Base-by-base conservation (phyloP, 2,888 invertebrate genomes). In the Acanthococcus lagerstroemiae region DNA sequence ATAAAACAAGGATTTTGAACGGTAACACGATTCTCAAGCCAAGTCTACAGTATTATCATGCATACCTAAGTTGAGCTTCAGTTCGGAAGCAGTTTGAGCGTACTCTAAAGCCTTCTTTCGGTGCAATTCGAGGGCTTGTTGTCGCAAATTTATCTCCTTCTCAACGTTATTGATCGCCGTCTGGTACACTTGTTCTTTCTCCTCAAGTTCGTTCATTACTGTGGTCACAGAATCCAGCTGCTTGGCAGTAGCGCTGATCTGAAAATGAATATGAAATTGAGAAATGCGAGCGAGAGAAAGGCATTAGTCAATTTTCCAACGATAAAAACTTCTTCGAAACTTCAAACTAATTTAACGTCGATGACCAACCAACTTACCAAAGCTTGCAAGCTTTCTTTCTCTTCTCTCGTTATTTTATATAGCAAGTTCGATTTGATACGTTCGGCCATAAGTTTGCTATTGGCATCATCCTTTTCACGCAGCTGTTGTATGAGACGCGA, bases 401-500 rank as follows among this genome's bases (percentile, higher is more conserved):
- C 96, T 75, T 97, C 97, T 4, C 93, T 79, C 30, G 95, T 82
- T 72, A 96, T 78, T 75, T 96, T 96, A 75, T 95, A 93, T 72
- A 95, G 82, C 73, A 96, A 95, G 77, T 95, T 95, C 3, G 94
- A 89, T 76, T 95, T 94, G 68, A 95, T 95, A 63, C 95, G 78
- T 77, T 97, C 97, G 0, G 95, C 93, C 95, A 99, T 96, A 4
- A 97, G 82, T 77, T 97, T 96, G 76, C 99, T 95, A 78, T 99
- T 97, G 3, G 96, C 95, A 75, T 97, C 97, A 74, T 95, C 95
- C 73, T 97, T 96, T 76, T 97, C 96, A 2, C 95, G 80, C 67
- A 99, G 78, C 76, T 97, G 96, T 72, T 96, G 95, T 61, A 97
- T 88, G 19, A 97, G 82, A 44, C 95, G 81, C 0, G 93, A 92